These are phyloP conservation scores for Cotesia vestalis DNA, from an alignment of 1,140 invertebrate genomes.

Conservation along the genomic window DNA sequence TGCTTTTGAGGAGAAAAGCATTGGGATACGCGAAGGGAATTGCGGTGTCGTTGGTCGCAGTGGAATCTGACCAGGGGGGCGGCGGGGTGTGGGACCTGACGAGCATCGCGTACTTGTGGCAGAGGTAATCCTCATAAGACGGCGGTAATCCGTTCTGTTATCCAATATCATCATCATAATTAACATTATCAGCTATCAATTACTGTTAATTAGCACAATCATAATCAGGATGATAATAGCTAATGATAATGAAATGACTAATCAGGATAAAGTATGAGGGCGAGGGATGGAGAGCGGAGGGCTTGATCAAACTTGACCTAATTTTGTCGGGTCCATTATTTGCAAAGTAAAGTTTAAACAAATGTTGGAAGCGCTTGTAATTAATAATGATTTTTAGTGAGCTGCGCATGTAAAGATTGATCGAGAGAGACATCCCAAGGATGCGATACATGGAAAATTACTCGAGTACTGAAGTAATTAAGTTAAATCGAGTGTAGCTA, in stretches of 20 bases:
- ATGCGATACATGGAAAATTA: conserved; percentile 1
- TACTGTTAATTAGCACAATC: too few species aligned
- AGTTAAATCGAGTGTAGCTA: conserved; percentile 12
- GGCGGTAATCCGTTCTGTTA: conserved; percentile 59
- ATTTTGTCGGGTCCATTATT: background rate
- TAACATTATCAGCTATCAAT: too few species aligned
- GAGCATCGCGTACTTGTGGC: conserved; percentile 56
- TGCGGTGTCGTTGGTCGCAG: conserved; percentile 48
- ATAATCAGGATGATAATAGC: conserved; percentile 13
- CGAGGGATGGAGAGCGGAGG: background rate
- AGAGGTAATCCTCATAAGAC: conserved; percentile 62
- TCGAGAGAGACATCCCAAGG: too few species aligned
- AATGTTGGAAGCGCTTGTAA: too few species aligned
- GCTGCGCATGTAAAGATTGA: too few species aligned
- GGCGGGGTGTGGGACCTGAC: conserved; percentile 62
- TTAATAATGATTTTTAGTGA: too few species aligned
- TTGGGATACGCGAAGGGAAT: background rate
- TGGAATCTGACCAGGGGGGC: conserved; percentile 61
- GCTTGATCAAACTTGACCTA: background rate
- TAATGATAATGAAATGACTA: background rate
- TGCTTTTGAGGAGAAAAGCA: too few species aligned
- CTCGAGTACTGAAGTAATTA: background rate
- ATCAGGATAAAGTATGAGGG: background rate
- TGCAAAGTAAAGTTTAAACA: background rate
- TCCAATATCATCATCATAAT: conserved; percentile 8